Evolutionary conservation across 2,113 vertebrate species (phyloP), one percentile per base, ranked within the genome.

Genomic region (Pao palembangensis): DNA sequence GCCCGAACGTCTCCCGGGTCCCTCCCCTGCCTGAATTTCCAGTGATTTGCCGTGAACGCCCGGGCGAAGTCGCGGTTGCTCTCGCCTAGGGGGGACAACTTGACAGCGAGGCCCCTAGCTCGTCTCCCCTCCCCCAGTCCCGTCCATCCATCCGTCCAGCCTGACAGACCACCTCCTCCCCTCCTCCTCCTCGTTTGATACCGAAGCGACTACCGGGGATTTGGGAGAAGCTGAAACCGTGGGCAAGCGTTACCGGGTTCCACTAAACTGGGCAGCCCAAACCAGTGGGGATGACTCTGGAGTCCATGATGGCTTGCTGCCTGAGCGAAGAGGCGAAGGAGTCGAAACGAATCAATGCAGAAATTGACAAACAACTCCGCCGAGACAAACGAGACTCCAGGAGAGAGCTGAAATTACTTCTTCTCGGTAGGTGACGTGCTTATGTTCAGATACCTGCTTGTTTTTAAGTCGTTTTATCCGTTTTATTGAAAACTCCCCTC

Each of bases 231-330:
- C 65, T 23, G 70, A 80, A 71, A 68, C 49, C 69, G 74, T 58
- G 81, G 71, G 61, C 65, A 60, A 75, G 75, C 55, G 75, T 71
- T 15, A 58, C 74, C 70, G 58, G 75, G 84, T 85, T 78, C 87
- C 76, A 84, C 84, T 66, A 61, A 84, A 87, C 85, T 85, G 86
- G 92, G 87, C 86, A 80, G 82, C 70, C 78, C 54, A 79, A 66
- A 82, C 50, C 78, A 64, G 87, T 82, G 89, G 91, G 90, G 91
- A 94, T 95, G 93, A 95, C 93, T 92, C 89, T 94, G 86, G 93
- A 94, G 89, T 97, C 95, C 91, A 96, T 96, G 93, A 98, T 97
- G 96, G 95, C 96, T 89, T 97, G 96, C 88, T 98, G 95, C 93
- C 93, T 97, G 88, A 98, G 96, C 89, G 96, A 98, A 84, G 96